Conservation (phyloP, 2,797 vertebrate genomes). For the Miopithecus talapoin region DNA sequence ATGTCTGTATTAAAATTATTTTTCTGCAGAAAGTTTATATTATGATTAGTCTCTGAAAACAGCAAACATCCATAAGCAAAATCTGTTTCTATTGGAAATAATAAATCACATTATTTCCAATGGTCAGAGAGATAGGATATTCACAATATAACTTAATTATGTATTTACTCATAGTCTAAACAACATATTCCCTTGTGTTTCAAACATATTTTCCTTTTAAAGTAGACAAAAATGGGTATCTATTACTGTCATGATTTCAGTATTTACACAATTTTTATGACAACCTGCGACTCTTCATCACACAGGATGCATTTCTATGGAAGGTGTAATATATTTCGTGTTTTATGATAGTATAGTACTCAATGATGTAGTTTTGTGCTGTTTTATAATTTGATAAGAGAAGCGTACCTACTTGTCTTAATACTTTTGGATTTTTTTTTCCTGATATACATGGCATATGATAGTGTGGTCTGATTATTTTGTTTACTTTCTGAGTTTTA, state of each 20-base stretch:
- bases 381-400: slow-evolving; percentile 74
- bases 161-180: background rate
- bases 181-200: background rate
- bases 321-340: slow-evolving; percentile 49
- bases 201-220: background rate
- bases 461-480: slow-evolving; percentile 60
- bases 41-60: background rate
- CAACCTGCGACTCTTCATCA: background rate
- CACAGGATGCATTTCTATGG: slow-evolving; percentile 23
- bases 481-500: slow-evolving; percentile 71
- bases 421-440: slow-evolving; percentile 47
- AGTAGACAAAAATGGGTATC: background rate
- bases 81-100: background rate
- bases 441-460: slow-evolving; percentile 73
- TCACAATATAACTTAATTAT: background rate
- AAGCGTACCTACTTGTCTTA: slow-evolving; percentile 56
- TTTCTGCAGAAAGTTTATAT: background rate
- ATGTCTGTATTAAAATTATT: background rate
- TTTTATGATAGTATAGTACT: background rate
- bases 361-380: slow-evolving; percentile 71
- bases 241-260: background rate
- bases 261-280: background rate
- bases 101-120: background rate
- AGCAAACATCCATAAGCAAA: background rate
- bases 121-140: background rate